phyloP scores from a whole-genome alignment of 2,888 invertebrate species.

The Gryllus longicercus region DNA sequence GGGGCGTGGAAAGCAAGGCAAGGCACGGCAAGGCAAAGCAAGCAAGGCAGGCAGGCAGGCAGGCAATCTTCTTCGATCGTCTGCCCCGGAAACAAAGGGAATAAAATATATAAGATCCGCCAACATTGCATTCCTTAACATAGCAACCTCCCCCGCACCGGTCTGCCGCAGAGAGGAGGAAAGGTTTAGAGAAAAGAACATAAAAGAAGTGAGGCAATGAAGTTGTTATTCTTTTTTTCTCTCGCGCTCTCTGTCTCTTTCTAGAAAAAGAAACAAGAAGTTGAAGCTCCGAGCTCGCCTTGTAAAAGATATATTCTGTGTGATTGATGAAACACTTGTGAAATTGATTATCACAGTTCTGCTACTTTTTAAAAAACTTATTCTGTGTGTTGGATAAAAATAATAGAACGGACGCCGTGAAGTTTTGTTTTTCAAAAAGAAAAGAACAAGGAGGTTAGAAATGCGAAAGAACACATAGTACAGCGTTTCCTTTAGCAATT shows the following conservation, averaged over 20 bases:
- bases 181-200: conserved; percentile 3
- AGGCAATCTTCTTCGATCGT: not conserved
- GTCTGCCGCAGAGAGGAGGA: not conserved
- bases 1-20: too few species aligned
- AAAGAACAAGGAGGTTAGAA: not conserved
- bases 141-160: not conserved
- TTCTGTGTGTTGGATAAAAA: not conserved
- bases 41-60: not conserved
- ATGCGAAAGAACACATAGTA: not conserved
- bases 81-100: conserved; percentile 2
- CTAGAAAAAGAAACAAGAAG: not conserved
- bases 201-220: conserved; percentile 2
- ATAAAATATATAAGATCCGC: conserved; percentile 17
- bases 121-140: conserved; percentile 17
- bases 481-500: not conserved
- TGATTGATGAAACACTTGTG: conserved; percentile 2
- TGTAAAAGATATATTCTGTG: conserved; percentile 10
- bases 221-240: not conserved
- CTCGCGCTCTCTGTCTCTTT: not conserved
- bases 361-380: not conserved
- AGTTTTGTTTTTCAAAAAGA: too few species aligned
- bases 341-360: conserved; percentile 17
- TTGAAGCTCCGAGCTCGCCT: not conserved
- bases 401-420: not conserved
- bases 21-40: too few species aligned